phyloP scores from a whole-genome alignment of 2,797 vertebrate genomes.

The Glossophaga mutica region DNA sequence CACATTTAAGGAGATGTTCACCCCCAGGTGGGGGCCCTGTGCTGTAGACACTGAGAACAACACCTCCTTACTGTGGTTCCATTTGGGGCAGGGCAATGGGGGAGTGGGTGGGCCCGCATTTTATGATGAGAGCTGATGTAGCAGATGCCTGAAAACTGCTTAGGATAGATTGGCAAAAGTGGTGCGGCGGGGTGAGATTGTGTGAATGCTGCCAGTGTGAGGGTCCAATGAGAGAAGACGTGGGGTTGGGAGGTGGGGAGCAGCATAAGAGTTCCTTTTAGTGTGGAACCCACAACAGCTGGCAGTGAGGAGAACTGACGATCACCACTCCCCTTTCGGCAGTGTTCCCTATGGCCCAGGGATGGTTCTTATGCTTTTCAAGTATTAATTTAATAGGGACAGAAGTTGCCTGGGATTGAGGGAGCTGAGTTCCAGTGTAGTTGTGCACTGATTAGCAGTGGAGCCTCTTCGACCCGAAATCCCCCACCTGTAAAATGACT shows the following conservation, averaged over 20 bases:
- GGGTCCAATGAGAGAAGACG: background rate
- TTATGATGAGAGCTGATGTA: background rate
- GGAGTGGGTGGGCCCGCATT: background rate
- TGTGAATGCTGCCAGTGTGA: background rate
- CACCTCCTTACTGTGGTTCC: background rate
- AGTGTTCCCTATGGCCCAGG: background rate
- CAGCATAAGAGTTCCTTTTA: background rate
- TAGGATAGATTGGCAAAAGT: background rate
- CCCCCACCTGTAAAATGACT: background rate
- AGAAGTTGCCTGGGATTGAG: background rate
- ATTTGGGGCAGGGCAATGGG: too few species aligned
- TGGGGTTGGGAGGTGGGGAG: background rate
- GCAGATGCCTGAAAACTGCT: background rate
- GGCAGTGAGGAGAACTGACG: too few species aligned
- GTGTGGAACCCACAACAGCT: background rate
- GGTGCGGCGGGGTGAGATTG: background rate
- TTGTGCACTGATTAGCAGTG: background rate
- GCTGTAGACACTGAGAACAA: background rate
- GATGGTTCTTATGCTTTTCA: background rate
- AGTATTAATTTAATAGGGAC: too few species aligned
- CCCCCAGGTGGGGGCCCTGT: background rate
- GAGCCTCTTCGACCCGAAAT: background rate
- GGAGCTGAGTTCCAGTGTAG: background rate
- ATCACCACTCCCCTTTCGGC: rapidly evolving
- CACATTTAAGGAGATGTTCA: background rate